Percentiles rank a stretch among this genome's conserved stretches.
Evolutionary conservation across 2,113 vertebrate genomes (phyloP).

Genomic region (Phyllopteryx taeniolatus): DNA sequence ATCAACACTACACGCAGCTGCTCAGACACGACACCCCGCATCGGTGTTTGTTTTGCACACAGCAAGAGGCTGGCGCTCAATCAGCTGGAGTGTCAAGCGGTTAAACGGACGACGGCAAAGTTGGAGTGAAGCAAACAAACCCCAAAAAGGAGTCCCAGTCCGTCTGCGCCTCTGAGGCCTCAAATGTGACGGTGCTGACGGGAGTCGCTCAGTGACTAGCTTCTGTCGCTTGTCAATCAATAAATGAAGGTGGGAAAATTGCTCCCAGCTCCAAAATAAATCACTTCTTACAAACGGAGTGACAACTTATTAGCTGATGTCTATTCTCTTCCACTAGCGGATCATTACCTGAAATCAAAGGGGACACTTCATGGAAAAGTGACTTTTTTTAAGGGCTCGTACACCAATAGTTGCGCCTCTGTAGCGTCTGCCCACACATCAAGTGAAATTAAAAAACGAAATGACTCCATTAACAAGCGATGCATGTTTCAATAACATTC

Average conservation of each 20-base stretch:
- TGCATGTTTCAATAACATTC: no score
- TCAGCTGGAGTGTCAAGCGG: constrained; percentile 10
- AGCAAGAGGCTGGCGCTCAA: constrained; percentile 19
- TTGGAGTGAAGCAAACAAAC: constrained; percentile 19
- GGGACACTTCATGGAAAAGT: neutral
- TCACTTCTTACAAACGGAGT: neutral
- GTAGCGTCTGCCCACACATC: no score
- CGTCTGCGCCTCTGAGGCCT: constrained; percentile 12
- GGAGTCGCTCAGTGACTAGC: neutral
- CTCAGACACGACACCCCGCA: constrained; percentile 10
- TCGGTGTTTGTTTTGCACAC: constrained; percentile 43
- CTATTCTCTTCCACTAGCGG: neutral
- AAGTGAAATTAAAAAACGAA: no score
- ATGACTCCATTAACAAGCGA: no score
- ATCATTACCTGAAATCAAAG: neutral
- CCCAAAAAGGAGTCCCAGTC: neutral
- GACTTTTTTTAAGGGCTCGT: neutral
- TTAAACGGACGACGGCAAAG: neutral
- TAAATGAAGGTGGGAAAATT: neutral
- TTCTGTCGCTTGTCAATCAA: constrained; percentile 10
- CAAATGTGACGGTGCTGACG: constrained; percentile 1
- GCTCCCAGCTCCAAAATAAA: neutral
- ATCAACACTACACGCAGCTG: constrained; percentile 63
- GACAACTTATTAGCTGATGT: neutral
- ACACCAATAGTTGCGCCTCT: neutral